These are phyloP conservation scores for Pristionchus fissidentatus DNA, from an alignment of 2,888 invertebrate species.

Conservation along the genomic window DNA sequence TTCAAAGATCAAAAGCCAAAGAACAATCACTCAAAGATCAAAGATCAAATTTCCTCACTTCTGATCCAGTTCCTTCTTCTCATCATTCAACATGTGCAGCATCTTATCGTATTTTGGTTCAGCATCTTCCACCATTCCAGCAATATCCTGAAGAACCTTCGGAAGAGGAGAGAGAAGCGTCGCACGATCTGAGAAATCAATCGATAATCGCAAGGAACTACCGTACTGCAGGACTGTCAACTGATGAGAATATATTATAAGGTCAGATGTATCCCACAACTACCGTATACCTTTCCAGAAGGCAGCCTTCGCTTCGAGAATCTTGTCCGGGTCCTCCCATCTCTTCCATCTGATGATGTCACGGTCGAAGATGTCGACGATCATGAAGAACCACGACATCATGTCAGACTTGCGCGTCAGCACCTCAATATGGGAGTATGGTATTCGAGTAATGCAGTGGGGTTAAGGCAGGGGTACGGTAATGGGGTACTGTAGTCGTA, in stretches of 20 bases:
- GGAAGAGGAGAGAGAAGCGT: conserved; percentile 35
- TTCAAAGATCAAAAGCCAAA: background rate
- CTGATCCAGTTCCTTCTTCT: conserved; percentile 32
- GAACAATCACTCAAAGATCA: too few relatives aligned
- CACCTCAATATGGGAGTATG: too few relatives aligned
- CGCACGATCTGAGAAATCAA: conserved; percentile 4
- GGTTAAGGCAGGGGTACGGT: background rate
- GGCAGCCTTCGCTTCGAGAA: background rate
- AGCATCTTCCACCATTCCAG: conserved; percentile 11
- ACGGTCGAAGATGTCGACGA: conserved; percentile 31
- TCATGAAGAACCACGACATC: conserved; percentile 39
- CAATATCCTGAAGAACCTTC: background rate
- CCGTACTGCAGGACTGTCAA: too few relatives aligned
- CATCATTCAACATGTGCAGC: background rate
- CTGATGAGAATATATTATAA: too few relatives aligned
- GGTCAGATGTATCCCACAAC: too few relatives aligned
- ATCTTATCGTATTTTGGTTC: conserved; percentile 27
- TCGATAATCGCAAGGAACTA: too few relatives aligned
- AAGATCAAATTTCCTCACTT: background rate
- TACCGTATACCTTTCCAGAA: background rate
- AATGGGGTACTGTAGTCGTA: background rate
- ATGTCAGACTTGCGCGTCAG: conserved; percentile 7
- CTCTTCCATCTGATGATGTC: conserved; percentile 17
- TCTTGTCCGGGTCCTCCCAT: conserved; percentile 34
- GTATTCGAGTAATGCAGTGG: background rate